Evolutionary conservation across 2,888 invertebrate species (phyloP).

Genomic region (Erebia aethiops): DNA sequence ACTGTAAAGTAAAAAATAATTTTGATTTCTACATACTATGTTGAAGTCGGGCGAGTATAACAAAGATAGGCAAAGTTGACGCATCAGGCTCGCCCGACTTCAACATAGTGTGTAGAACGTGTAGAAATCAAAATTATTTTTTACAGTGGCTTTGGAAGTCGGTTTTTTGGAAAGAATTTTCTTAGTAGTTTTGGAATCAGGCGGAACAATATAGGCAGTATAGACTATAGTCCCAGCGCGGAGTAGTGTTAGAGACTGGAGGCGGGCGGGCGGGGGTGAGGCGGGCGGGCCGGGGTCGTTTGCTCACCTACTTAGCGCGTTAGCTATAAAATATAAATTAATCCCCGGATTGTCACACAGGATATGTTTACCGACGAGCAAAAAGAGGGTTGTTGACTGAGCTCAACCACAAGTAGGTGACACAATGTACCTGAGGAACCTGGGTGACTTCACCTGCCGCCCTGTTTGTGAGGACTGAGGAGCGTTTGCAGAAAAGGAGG

Average conservation of each 20-base stretch:
- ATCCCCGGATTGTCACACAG: slow-evolving; percentile 52
- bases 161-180: too few species aligned
- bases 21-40: too few species aligned
- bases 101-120: too few species aligned
- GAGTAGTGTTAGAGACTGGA: slow-evolving; percentile 4
- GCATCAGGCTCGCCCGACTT: too few species aligned
- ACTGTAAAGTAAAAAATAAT: too few species aligned
- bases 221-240: slow-evolving; percentile 15
- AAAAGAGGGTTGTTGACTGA: slow-evolving; percentile 35
- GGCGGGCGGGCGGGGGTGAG: slow-evolving; percentile 21
- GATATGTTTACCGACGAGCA: slow-evolving; percentile 35
- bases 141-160: too few species aligned
- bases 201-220: too few species aligned
- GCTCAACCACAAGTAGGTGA: background rate
- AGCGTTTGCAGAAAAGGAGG: background rate
- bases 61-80: too few species aligned
- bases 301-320: slow-evolving; percentile 56
- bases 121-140: too few species aligned
- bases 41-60: too few species aligned
- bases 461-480: background rate
- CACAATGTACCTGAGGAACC: background rate
- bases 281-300: slow-evolving; percentile 20
- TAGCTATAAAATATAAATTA: slow-evolving; percentile 68
- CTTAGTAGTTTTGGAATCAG: too few species aligned
- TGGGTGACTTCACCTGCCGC: background rate